Evolutionary conservation across 2,888 invertebrate species (phyloP).

Genomic region (Brachyopa scutellaris): DNA sequence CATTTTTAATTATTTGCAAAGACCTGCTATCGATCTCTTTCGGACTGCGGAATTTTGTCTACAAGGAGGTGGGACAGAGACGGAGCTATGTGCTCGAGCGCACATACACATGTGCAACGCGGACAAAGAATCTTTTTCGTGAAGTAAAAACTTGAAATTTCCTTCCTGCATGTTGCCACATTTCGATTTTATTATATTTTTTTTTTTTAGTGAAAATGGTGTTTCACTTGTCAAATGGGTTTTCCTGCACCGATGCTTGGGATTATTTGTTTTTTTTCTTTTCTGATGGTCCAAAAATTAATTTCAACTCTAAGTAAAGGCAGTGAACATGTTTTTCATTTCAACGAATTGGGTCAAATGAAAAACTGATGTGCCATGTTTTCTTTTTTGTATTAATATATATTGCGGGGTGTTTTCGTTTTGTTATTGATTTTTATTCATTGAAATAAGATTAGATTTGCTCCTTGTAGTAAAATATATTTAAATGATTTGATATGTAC

Average conservation of each 20-base stretch:
- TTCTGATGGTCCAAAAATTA: too few relatives aligned
- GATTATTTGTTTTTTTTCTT: neutral
- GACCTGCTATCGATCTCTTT: conserved; percentile 12
- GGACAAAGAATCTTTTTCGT: conserved; percentile 9
- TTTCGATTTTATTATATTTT: conserved; percentile 38
- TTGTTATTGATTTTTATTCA: too few relatives aligned
- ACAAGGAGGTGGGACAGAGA: conserved; percentile 18
- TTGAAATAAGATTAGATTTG: too few relatives aligned
- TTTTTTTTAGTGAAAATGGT: conserved; percentile 6
- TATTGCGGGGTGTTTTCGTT: too few relatives aligned
- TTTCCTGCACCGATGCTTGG: neutral
- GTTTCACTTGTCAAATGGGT: conserved; percentile 12
- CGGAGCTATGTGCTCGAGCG: neutral
- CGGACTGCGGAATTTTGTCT: conserved; percentile 3
- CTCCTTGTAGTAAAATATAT: too few relatives aligned
- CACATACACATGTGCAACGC: neutral
- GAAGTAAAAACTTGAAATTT: conserved; percentile 35
- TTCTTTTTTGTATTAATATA: too few relatives aligned
- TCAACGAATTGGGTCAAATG: conserved; percentile 11
- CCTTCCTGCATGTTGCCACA: conserved; percentile 57
- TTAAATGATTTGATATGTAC: too few relatives aligned
- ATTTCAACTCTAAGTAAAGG: neutral
- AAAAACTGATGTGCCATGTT: too few relatives aligned
- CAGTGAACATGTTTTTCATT: neutral
- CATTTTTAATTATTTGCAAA: too few relatives aligned